These are phyloP conservation scores for Vespertilio murinus DNA, from an alignment of 2,797 vertebrate genomes.

Conservation along the genomic window DNA sequence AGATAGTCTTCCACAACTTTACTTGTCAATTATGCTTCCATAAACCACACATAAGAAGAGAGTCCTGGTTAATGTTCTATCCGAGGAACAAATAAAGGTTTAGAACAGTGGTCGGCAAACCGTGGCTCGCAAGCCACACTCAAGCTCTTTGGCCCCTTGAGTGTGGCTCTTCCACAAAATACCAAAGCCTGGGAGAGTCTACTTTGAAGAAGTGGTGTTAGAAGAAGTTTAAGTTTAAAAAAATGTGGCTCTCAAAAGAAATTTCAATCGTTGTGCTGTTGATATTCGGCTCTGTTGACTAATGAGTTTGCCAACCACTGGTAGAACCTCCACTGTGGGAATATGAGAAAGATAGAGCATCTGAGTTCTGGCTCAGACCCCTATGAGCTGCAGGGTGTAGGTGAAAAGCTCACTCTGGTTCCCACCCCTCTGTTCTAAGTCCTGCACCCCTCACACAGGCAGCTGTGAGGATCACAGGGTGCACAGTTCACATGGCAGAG, in stretches of 20 bases:
- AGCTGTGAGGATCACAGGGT: neutral
- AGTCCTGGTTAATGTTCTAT: neutral
- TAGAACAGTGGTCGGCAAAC: neutral
- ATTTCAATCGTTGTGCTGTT: too few species aligned
- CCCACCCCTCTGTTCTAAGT: neutral
- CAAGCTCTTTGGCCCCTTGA: too few species aligned
- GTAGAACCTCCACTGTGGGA: neutral
- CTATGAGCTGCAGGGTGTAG: neutral
- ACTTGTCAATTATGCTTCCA: neutral
- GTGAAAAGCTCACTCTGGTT: neutral
- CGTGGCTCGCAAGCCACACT: too few species aligned
- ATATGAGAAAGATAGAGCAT: neutral
- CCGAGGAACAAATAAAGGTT: neutral
- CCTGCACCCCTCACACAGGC: neutral
- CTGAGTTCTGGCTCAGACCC: neutral
- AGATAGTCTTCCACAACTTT: neutral
- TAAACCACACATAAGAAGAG: neutral
- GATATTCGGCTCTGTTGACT: too few species aligned
- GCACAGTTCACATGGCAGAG: too few species aligned
- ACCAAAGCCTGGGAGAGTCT: too few species aligned
- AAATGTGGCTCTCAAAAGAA: too few species aligned
- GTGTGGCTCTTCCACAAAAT: too few species aligned
- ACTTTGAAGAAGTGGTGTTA: too few species aligned
- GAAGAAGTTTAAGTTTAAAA: too few species aligned
- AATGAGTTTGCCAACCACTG: too few species aligned